Evolutionary conservation across 2,113 vertebrate genomes (phyloP).

Genomic region (Picathartes gymnocephalus): DNA sequence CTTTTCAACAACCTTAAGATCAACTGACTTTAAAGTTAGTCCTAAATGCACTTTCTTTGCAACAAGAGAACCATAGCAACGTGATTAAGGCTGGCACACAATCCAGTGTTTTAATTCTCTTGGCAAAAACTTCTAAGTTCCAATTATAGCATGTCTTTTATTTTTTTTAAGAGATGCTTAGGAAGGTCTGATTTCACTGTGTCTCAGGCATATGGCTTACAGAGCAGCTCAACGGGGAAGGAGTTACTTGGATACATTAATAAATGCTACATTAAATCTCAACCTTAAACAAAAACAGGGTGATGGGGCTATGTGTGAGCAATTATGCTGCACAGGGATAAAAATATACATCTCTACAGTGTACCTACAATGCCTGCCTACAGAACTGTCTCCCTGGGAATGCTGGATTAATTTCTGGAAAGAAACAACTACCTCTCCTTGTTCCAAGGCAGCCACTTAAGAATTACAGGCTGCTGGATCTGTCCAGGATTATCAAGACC

Average conservation of each 20-base stretch:
- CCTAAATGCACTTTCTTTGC: conserved; percentile 13
- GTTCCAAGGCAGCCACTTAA: neutral
- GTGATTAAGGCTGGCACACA: conserved; percentile 28
- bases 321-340: neutral
- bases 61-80: conserved; percentile 54
- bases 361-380: neutral
- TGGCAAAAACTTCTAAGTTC: conserved; percentile 34
- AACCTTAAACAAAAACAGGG: neutral
- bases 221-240: neutral
- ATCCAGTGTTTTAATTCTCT: conserved; percentile 34
- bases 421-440: neutral
- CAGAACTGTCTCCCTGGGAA: neutral
- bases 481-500: neutral
- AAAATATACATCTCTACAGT: neutral
- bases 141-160: conserved; percentile 1
- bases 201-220: conserved; percentile 30
- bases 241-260: conserved; percentile 9
- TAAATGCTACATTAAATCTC: conserved; percentile 6
- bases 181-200: conserved; percentile 21
- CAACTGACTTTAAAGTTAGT: conserved; percentile 5
- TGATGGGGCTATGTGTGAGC: neutral
- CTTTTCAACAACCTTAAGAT: neutral
- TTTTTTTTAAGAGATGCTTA: neutral
- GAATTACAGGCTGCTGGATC: neutral
- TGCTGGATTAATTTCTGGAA: neutral